Conservation (phyloP, 2,797 vertebrate genomes). For the Anniella stebbinsi region DNA sequence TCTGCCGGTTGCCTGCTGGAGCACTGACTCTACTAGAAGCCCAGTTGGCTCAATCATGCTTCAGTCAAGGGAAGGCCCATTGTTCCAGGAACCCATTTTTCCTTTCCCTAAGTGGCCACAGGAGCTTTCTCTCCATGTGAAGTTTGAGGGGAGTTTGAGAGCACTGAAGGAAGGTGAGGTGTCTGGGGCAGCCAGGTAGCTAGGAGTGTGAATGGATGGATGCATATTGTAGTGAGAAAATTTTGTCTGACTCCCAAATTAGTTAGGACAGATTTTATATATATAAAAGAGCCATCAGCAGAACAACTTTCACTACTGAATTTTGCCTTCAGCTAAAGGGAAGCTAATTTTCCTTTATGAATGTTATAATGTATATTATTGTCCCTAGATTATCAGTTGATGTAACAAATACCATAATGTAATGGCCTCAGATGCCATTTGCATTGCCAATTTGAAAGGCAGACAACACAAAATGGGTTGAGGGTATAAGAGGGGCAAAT, state of each 20-base stretch:
- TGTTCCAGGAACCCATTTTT: not conserved
- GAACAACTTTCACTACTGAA: slow-evolving; percentile 10
- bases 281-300: not conserved
- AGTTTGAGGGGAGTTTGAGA: not conserved
- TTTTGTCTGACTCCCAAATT: slow-evolving; percentile 12
- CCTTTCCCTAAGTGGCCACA: not conserved
- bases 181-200: not conserved
- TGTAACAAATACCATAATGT: slow-evolving; percentile 5
- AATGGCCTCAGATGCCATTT: slow-evolving; percentile 12
- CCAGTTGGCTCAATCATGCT: not conserved
- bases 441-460: not conserved
- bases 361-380: not conserved
- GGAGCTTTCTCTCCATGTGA: not conserved
- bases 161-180: not conserved
- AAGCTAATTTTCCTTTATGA: slow-evolving; percentile 12
- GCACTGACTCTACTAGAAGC: not conserved
- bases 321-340: not conserved
- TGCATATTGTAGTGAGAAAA: not conserved
- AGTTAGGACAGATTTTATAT: not conserved
- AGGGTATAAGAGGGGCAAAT: not conserved
- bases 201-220: not conserved
- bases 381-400: not conserved
- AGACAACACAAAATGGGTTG: not conserved
- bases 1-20: not conserved
- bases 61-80: not conserved